These are phyloP conservation scores for Pontoporia blainvillei DNA, from an alignment of 2,113 vertebrate species.

Conservation along the genomic window DNA sequence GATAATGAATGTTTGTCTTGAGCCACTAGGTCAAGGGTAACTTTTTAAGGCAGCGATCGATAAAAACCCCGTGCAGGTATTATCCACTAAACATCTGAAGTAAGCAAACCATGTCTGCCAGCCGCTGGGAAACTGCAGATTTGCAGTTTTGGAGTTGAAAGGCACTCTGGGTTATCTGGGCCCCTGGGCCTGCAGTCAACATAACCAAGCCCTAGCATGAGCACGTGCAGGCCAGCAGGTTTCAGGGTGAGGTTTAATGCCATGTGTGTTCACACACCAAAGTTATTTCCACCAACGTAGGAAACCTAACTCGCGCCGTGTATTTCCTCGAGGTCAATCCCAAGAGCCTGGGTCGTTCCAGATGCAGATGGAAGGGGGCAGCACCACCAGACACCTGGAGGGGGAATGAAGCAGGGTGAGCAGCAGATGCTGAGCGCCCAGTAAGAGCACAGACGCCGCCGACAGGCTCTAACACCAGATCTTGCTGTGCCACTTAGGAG, in stretches of 20 bases:
- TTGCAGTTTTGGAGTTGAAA: background rate
- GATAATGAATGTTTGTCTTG: too few species aligned
- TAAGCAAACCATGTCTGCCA: background rate
- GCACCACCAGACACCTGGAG: background rate
- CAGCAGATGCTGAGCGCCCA: accelerated
- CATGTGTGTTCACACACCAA: background rate
- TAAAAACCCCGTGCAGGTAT: background rate
- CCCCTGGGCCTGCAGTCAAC: accelerated
- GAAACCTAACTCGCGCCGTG: accelerated
- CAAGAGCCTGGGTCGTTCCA: background rate
- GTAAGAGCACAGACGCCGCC: accelerated
- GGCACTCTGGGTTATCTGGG: background rate
- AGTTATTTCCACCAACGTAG: background rate
- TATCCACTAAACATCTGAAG: background rate
- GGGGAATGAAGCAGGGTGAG: background rate
- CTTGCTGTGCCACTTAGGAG: background rate
- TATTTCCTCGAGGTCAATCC: background rate
- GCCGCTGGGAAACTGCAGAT: too few species aligned
- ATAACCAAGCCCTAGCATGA: background rate
- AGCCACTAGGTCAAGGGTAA: background rate
- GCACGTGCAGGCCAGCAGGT: background rate
- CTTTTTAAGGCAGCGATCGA: background rate
- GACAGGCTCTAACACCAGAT: background rate
- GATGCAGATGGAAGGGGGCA: background rate
- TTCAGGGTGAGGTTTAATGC: conserved; percentile 24